Percentiles rank a stretch among this genome's conserved stretches.
Evolutionary conservation across 2,888 invertebrate species (phyloP).

Genomic region (Plagodis pulveraria): DNA sequence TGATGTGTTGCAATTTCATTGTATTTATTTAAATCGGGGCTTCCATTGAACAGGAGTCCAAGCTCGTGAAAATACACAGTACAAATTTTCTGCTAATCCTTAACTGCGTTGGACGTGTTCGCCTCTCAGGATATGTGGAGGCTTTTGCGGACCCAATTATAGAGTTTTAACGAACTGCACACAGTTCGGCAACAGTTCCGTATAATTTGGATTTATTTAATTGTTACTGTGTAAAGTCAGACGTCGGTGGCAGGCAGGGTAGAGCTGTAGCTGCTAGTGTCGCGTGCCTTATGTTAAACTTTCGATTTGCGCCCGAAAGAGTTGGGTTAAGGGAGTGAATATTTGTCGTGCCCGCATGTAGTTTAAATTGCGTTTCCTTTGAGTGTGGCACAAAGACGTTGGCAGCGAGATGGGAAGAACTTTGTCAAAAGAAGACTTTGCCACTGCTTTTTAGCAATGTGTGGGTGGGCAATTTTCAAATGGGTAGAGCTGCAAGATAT

Average conservation of each 20-base stretch:
- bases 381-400: too few species aligned
- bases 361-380: too few species aligned
- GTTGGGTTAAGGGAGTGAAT: too few species aligned
- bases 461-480: too few species aligned
- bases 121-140: conserved; percentile 40
- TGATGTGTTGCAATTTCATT: too few species aligned
- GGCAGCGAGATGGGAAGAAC: too few species aligned
- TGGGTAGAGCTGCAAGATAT: too few species aligned
- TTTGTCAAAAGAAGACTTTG: too few species aligned
- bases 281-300: conserved; percentile 48
- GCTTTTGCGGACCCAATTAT: conserved; percentile 54
- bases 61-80: conserved; percentile 34
- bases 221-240: conserved; percentile 42
- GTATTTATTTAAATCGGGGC: not conserved
- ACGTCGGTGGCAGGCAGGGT: conserved; percentile 9
- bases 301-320: conserved; percentile 47
- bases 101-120: conserved; percentile 43
- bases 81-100: conserved; percentile 48
- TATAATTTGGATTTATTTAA: conserved; percentile 58
- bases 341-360: too few species aligned
- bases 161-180: conserved; percentile 64
- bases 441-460: too few species aligned
- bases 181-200: conserved; percentile 50
- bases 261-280: conserved; percentile 21
- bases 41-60: conserved; percentile 18